Base-by-base conservation (phyloP, 2,797 vertebrate species). In the Pelobates cultripes region DNA sequence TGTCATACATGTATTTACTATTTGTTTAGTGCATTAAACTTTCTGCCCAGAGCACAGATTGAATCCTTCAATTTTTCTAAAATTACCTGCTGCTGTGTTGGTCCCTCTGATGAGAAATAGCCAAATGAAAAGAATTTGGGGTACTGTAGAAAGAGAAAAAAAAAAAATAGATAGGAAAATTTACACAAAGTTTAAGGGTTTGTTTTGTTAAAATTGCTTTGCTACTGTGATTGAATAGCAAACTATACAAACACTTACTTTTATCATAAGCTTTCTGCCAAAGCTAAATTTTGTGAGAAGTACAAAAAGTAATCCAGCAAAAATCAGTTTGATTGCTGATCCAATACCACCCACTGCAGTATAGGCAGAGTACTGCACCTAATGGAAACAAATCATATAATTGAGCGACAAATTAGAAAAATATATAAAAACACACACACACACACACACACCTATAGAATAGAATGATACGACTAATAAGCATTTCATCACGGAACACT, bases 101-200 rank as follows among this genome's bases (percentile, higher is more conserved):
- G 98, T 87, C 98, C 98, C 42, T 93, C 88, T 88, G 95, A 95
- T 75, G 96, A 90, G 91, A 99, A 97, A 64, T 87, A n/a, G 75
- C 98, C 97, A 83, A 93, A 96, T 57, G 97, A 97, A 94, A 99
- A 99, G 83, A 99, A 93, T 90, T 95, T 95, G 0, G 98, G 97
- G 85, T 95, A 92, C 98, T 99, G 82, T 70, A 75, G 47, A 67
- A 43, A 40, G 28, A 75, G 2, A 13, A 68, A 40, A n/a, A 13
- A 68, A 40, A n/a, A 44, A 72, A 77, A 44, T 55, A 74, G 72
- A 75, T 9, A 28, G 2, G 10, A 51, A 6, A 47, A 1, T 28
- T 28, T 28, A 28, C 28, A 28, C 28, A 28, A 28, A 28, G 28
- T 28, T 28, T 28, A 28, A 28, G 28, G 28, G 28, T 28, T 28